These are phyloP conservation scores for Monarcha castaneiventris DNA, from an alignment of 2,113 vertebrate species.

Conservation along the genomic window DNA sequence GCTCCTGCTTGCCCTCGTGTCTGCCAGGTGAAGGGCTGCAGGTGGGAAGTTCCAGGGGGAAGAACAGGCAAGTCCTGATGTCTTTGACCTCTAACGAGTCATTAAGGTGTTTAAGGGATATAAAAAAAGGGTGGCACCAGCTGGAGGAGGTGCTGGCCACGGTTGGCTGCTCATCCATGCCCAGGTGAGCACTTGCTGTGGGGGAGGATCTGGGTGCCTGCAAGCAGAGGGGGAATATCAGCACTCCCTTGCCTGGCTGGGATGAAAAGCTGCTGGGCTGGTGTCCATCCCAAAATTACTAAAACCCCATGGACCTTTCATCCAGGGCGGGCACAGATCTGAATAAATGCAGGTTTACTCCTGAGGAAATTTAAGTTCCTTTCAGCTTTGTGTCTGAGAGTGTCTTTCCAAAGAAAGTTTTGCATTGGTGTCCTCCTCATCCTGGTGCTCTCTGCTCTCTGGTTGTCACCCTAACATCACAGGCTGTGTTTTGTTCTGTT, in stretches of 20 bases:
- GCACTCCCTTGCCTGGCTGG: not conserved
- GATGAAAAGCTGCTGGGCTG: not conserved
- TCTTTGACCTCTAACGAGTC: not conserved
- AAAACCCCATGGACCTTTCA: not conserved
- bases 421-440: not conserved
- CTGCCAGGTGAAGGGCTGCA: not conserved
- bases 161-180: rapidly evolving
- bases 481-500: not conserved
- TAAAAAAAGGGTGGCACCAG: not conserved
- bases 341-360: rapidly evolving
- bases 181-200: not conserved
- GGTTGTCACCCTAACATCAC: not conserved
- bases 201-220: not conserved
- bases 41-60: not conserved
- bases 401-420: not conserved
- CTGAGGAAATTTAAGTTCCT: not conserved
- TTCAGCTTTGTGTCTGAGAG: not conserved
- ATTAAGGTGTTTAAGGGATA: not conserved
- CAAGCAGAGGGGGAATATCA: not conserved
- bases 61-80: not conserved
- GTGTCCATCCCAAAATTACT: rapidly evolving
- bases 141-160: not conserved
- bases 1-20: not conserved
- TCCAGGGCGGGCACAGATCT: not conserved
- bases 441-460: not conserved